Base-by-base conservation (phyloP, 2,113 vertebrate species). In the Onychostoma macrolepis region DNA sequence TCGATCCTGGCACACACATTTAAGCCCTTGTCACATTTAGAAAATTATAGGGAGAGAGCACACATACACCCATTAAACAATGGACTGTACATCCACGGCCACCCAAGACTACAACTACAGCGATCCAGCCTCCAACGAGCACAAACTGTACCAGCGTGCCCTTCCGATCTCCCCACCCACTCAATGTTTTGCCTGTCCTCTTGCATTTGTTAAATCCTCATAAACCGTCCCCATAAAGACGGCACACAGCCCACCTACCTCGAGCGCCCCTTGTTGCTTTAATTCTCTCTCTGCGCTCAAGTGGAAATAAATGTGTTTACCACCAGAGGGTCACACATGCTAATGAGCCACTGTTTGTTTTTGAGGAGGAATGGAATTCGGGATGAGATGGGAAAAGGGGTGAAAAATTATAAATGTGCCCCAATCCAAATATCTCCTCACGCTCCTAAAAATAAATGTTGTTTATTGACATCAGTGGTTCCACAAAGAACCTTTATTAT, bases 281-380 rank as follows among this genome's bases (percentile, higher is more conserved):
- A 91, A 93, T 94, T 95, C 92, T 94, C 85, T 74, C 86, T 33
- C 88, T 84, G 91, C 93, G 91, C 92, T 94, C 93, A 91, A 93
- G 93, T 92, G 91, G 93, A 95, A 95, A 92, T 92, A 93, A 95
- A 89, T 82, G 87, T 92, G 91, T 94, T 93, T 93, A 94, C 93
- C 92, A 94, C 91, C 93, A 91, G 91, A 85, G 85, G 92, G 92
- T 93, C 93, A 91, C 91, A 93, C 93, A 94, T 94, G 93, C 92
- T 95, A 95, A 95, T 94, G 94, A 95, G 92, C 86, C 88, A 91
- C 93, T 93, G 92, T 94, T 94, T 94, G 93, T 94, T 94, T 94
- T 93, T 87, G 90, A 89, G 90, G 91, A 93, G 90, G 90, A 94
- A 93, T 90, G 90, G 93, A 92, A 93, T 94, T 76, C 17, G 21